Evolutionary conservation across 2,113 vertebrate genomes (phyloP).

Genomic region (Penelope pileata): DNA sequence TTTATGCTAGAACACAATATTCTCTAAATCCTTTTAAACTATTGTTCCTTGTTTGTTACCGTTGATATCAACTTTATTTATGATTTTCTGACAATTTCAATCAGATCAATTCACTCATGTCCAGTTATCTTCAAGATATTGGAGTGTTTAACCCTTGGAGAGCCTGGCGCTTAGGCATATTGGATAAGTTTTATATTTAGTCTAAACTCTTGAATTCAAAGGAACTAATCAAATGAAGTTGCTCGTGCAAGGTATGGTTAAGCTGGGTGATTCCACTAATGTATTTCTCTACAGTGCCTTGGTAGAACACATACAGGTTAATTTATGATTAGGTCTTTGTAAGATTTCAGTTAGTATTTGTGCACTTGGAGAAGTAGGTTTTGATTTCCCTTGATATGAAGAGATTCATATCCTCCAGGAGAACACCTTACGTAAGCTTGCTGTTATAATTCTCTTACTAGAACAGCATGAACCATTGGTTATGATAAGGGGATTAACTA

Average conservation of each 20-base stretch:
- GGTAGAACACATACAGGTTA: background rate
- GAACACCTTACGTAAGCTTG: slow-evolving; percentile 11
- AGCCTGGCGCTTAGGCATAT: background rate
- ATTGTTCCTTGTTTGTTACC: background rate
- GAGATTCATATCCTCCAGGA: background rate
- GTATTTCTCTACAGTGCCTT: background rate
- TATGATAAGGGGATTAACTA: slow-evolving; percentile 12
- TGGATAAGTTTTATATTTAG: background rate
- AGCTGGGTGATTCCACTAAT: background rate
- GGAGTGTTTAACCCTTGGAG: background rate
- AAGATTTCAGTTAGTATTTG: background rate
- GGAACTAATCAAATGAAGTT: background rate
- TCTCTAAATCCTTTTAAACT: background rate
- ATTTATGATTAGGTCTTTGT: background rate
- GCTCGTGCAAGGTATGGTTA: background rate
- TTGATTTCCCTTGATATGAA: background rate
- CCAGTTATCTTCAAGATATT: background rate
- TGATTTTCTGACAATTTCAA: background rate
- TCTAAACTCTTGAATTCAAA: background rate
- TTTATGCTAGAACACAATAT: background rate
- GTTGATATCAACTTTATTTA: background rate
- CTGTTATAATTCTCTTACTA: background rate
- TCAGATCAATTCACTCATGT: background rate
- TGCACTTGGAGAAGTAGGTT: background rate
- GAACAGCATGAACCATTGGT: background rate